Evolutionary conservation across 2,113 vertebrate genomes (phyloP), one percentile per base, ranked within the genome.

Genomic region (Athene cunicularia): DNA sequence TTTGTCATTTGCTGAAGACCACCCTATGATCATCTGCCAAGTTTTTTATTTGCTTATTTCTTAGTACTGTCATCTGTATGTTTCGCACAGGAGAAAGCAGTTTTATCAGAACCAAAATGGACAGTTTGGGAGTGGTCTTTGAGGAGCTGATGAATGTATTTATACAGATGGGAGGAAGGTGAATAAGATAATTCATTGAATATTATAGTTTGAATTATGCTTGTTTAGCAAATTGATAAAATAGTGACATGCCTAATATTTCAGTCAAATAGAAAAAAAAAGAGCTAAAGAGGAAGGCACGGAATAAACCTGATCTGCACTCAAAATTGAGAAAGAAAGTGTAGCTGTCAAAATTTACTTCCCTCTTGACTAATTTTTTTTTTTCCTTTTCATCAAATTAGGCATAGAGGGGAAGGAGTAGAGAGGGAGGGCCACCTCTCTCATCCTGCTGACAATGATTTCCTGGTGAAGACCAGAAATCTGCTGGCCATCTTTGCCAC

Each of bases 41-140:
- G 30, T 84, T 39, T 95, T 81, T 60, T 87, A 32, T 92, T 80
- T 75, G 5, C 49, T 89, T 77, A 21, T 12, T 74, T 87, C 56
- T 72, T 85, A 66, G 24, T 71, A 80, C 72, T 86, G 30, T 77
- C 94, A 90, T 47, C 12, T 35, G 2, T 90, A 74, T 77, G 74
- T 94, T 96, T 94, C 96, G 60, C 64, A 77, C 53, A 92, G 79
- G 87, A 92, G 66, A 83, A 90, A 93, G 26, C 28, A 88, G 32
- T 89, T 93, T 94, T 92, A 91, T 93, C 85, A 93, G 74, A 84
- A 94, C 35, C 52, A 91, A 96, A 97, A 95, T 50, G 93, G 55
- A 84, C 67, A 80, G 14, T 83, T 41, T 27, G 17, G 56, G 49
- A 52, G 72, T 91, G 24, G 7, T 86, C 12, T 85, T 47, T 79